Evolutionary conservation across 2,113 vertebrate species (phyloP).

Genomic region (Menura novaehollandiae): DNA sequence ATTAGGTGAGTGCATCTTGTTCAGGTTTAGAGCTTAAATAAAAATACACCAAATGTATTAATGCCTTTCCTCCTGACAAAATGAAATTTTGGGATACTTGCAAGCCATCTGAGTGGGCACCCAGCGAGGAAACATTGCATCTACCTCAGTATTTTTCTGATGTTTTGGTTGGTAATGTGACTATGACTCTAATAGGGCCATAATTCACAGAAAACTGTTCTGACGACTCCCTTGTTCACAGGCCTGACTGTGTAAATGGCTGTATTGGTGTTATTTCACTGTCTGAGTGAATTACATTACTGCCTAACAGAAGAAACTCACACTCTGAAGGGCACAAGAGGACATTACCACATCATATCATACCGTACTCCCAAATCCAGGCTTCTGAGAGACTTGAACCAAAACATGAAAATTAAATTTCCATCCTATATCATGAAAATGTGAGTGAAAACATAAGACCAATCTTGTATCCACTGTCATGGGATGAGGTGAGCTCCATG

Average conservation of each 20-base stretch:
- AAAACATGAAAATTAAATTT: neutral
- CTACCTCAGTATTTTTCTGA: neutral
- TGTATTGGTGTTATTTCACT: neutral
- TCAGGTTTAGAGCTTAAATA: neutral
- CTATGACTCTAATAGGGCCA: neutral
- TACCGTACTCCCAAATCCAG: neutral
- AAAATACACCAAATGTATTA: neutral
- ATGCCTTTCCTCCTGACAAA: neutral
- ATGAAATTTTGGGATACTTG: neutral
- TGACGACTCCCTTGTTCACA: neutral
- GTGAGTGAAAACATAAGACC: neutral
- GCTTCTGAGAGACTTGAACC: neutral
- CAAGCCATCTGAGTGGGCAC: neutral
- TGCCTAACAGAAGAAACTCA: neutral
- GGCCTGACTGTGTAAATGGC: neutral
- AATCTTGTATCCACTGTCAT: neutral
- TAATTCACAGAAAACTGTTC: neutral
- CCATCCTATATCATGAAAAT: neutral
- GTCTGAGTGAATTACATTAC: neutral
- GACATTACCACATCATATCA: neutral
- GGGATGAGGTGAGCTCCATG: neutral
- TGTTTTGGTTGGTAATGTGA: neutral
- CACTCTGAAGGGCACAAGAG: neutral
- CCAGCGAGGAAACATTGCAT: neutral
- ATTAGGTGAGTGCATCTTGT: rapidly evolving